Conservation (phyloP, 2,888 invertebrate species). For the Ferrisia virgata region DNA sequence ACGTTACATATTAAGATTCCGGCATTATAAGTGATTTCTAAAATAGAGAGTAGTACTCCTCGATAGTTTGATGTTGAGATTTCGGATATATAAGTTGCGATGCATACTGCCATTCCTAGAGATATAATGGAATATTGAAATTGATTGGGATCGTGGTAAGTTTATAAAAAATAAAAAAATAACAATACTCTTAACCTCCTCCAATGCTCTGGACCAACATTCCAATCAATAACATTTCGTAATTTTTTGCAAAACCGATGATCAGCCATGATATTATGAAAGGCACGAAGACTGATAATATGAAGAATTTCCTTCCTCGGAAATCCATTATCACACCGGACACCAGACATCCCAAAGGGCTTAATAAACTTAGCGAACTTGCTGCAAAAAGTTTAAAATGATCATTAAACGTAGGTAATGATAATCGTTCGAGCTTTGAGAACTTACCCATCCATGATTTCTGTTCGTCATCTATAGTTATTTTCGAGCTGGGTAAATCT, state of each 20-base stretch:
- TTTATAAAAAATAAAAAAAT: not conserved
- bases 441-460: conserved; percentile 32
- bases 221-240: not conserved
- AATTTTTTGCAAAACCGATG: not conserved
- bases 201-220: conserved; percentile 32
- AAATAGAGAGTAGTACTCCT: conserved; percentile 19
- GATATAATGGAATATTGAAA: not conserved
- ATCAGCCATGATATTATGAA: conserved; percentile 38
- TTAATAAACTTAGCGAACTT: not conserved
- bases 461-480: not conserved
- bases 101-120: conserved; percentile 31
- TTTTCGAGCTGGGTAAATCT: not conserved
- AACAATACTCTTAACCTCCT: not conserved
- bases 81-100: conserved; percentile 31
- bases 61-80: conserved; percentile 20
- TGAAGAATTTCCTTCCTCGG: conserved; percentile 23
- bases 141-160: not conserved
- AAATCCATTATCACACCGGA: conserved; percentile 20
- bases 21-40: not conserved
- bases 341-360: conserved; percentile 28
- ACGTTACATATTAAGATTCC: conserved; percentile 32
- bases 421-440: not conserved
- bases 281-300: not conserved
- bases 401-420: too few relatives aligned
- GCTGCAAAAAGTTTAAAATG: conserved; percentile 15